Percentiles rank a stretch among this genome's conserved stretches.
phyloP scores from a whole-genome alignment of 2,113 vertebrate species.

The Rhipidura dahli region DNA sequence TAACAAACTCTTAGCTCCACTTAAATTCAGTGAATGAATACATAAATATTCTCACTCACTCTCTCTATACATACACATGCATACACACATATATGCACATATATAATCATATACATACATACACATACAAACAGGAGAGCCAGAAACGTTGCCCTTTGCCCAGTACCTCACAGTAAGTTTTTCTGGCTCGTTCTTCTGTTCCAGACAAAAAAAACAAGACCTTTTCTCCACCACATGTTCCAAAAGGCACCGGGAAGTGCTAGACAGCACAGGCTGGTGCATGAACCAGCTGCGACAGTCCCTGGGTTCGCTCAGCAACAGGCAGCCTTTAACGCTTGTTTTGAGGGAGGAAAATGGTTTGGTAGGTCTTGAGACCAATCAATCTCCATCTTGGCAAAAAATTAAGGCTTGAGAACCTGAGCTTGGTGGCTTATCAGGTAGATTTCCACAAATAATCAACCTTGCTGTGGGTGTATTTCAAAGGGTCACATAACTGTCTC shows the following conservation, averaged over 20 bases:
- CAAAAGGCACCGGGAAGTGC: not conserved
- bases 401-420: not conserved
- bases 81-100: not conserved
- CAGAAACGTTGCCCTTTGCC: not conserved
- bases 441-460: not conserved
- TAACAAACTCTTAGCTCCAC: not conserved
- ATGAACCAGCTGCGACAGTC: not conserved
- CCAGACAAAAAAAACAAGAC: not conserved
- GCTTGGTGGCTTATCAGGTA: not conserved
- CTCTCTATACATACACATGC: not conserved
- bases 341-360: not conserved
- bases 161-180: not conserved
- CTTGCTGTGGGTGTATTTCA: not conserved
- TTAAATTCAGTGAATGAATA: not conserved
- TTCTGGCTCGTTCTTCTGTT: not conserved
- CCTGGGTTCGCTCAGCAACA: not conserved
- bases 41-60: not conserved
- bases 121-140: not conserved
- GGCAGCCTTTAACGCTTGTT: not conserved
- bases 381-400: not conserved
- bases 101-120: not conserved
- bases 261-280: not conserved
- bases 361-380: not conserved
- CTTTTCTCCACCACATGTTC: not conserved
- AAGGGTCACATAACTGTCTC: not conserved